phyloP scores from a whole-genome alignment of 2,797 vertebrate genomes.

The Molossus molossus region DNA sequence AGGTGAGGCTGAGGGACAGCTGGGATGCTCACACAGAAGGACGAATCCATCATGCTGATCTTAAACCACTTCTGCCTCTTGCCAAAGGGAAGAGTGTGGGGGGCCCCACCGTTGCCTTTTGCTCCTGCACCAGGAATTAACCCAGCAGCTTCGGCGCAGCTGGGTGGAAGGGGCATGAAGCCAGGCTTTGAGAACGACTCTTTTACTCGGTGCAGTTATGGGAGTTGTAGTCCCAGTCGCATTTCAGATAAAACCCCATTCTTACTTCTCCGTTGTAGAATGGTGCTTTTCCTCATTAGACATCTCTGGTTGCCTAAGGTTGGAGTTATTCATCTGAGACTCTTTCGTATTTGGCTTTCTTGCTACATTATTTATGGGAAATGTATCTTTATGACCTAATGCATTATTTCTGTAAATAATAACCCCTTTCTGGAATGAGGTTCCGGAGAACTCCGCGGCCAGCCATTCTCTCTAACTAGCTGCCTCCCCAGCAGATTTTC shows the following conservation, averaged over 20 bases:
- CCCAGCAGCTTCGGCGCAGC: accelerated
- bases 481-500: slow-evolving; percentile 63
- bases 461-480: slow-evolving; percentile 74
- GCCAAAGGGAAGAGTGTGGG: slow-evolving; percentile 64
- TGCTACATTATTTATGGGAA: slow-evolving; percentile 77
- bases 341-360: slow-evolving; percentile 72
- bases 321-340: slow-evolving; percentile 73
- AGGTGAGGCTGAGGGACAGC: slow-evolving; percentile 61
- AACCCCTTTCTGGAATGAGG: slow-evolving; percentile 76
- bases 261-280: slow-evolving; percentile 70
- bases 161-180: accelerated
- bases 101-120: slow-evolving; percentile 40
- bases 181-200: background rate
- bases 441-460: slow-evolving; percentile 56
- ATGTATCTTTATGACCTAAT: slow-evolving; percentile 69
- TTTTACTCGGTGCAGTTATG: background rate
- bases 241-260: slow-evolving; percentile 61
- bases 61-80: slow-evolving; percentile 44
- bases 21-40: slow-evolving; percentile 55
- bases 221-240: background rate
- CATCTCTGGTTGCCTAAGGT: slow-evolving; percentile 71
- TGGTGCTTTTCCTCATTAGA: slow-evolving; percentile 73
- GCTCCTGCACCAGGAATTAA: background rate
- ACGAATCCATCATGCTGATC: slow-evolving; percentile 27
- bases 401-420: slow-evolving; percentile 83